Conservation (phyloP, 2,113 vertebrate genomes). For the Mesoclemmys tuberculata region DNA sequence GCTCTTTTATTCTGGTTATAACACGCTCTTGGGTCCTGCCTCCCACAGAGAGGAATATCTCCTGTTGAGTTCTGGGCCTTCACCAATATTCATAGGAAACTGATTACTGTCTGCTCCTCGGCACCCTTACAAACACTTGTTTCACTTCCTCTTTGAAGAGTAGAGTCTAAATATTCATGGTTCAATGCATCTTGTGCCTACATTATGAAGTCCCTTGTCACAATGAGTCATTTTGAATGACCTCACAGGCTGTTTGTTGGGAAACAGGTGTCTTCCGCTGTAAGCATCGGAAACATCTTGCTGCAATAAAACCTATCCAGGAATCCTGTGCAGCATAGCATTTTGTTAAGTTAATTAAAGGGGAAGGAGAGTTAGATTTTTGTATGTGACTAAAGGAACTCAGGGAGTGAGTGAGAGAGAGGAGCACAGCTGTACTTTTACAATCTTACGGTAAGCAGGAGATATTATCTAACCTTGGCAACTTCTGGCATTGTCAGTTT, state of each 20-base stretch:
- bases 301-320: neutral
- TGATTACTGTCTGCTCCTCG: neutral
- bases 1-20: neutral
- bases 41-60: neutral
- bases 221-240: conserved; percentile 33
- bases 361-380: neutral
- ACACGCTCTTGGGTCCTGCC: neutral
- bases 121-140: neutral
- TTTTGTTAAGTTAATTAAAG: neutral
- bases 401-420: neutral
- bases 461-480: neutral
- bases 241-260: neutral
- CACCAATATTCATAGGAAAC: neutral
- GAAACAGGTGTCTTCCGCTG: conserved; percentile 30
- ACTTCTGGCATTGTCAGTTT: neutral
- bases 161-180: neutral
- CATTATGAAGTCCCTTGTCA: neutral
- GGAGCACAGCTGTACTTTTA: conserved; percentile 60
- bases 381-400: neutral
- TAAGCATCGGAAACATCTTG: neutral
- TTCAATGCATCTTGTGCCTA: neutral
- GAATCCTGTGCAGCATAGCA: neutral
- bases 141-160: neutral
- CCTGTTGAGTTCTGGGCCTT: neutral
- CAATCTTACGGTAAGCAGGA: neutral